Conservation (phyloP, 2,113 vertebrate genomes). For the Leptodactylus fuscus region DNA sequence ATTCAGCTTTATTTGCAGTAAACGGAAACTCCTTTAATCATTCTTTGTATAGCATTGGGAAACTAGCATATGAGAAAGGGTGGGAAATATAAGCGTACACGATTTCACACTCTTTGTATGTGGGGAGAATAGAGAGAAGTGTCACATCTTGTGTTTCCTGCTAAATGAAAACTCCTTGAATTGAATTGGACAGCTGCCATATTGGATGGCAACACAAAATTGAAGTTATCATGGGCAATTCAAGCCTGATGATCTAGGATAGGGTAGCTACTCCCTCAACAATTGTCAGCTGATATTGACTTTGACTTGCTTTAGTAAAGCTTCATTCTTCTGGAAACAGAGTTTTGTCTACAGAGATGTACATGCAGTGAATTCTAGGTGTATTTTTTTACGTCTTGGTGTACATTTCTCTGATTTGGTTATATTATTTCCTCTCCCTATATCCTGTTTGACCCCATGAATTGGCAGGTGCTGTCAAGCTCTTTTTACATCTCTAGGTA, state of each 20-base stretch:
- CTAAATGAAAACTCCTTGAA: conserved; percentile 37
- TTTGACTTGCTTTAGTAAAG: conserved; percentile 31
- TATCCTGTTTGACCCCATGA: too few species aligned
- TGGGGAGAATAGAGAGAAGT: not conserved
- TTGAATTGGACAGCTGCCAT: conserved; percentile 46
- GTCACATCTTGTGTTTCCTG: conserved; percentile 23
- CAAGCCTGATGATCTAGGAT: conserved; percentile 34
- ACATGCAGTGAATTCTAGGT: not conserved
- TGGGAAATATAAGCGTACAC: not conserved
- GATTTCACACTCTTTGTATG: conserved; percentile 16
- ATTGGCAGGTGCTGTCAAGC: too few species aligned
- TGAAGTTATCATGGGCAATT: conserved; percentile 52
- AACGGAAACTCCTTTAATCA: not conserved
- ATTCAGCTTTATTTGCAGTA: not conserved
- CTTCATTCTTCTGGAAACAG: conserved; percentile 20
- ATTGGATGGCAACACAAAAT: conserved; percentile 44
- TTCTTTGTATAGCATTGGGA: not conserved
- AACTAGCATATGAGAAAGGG: not conserved
- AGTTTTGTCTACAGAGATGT: not conserved
- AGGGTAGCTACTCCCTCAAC: conserved; percentile 34
- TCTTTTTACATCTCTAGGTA: too few species aligned
- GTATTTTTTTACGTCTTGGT: not conserved
- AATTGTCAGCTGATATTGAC: conserved; percentile 26
- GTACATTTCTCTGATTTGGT: not conserved
- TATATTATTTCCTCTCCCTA: not conserved